phyloP scores from a whole-genome alignment of 2,888 invertebrate species.

The Ichneumoninae sp. region DNA sequence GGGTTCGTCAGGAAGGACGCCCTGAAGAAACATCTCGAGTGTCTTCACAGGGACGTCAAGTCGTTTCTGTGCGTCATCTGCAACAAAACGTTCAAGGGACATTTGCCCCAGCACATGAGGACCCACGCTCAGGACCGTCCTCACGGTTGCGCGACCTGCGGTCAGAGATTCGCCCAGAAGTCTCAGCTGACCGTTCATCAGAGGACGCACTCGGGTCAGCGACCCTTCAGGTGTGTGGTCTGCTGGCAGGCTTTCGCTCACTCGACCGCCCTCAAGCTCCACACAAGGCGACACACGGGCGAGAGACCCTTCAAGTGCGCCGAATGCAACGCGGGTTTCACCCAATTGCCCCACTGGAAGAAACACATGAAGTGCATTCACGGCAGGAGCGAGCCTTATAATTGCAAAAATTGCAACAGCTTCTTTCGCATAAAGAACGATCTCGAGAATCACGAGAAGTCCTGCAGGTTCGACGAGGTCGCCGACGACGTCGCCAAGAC shows the following conservation, averaged over 20 bases:
- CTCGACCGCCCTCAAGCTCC: conserved; percentile 93
- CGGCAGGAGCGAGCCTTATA: conserved; percentile 91
- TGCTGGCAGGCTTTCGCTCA: conserved; percentile 93
- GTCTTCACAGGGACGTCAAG: conserved; percentile 90
- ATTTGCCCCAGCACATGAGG: conserved; percentile 92
- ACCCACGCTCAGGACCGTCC: conserved; percentile 92
- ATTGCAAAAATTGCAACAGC: conserved; percentile 89
- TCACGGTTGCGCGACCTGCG: conserved; percentile 91
- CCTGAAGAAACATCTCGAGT: conserved; percentile 90
- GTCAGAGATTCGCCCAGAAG: conserved; percentile 92
- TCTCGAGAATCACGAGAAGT: conserved; percentile 88
- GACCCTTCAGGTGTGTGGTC: conserved; percentile 93
- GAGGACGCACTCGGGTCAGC: conserved; percentile 93
- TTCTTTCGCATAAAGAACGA: conserved; percentile 92
- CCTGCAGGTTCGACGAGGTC: conserved; percentile 67
- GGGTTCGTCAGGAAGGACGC: conserved; percentile 91
- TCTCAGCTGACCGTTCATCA: conserved; percentile 94
- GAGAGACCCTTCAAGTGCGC: conserved; percentile 92
- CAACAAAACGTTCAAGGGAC: conserved; percentile 92
- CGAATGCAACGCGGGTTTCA: conserved; percentile 88
- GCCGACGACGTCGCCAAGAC: conserved; percentile 56
- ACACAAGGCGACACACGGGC: conserved; percentile 93
- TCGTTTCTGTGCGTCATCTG: conserved; percentile 93
- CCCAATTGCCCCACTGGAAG: conserved; percentile 94
- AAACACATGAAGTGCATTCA: conserved; percentile 95